Evolutionary conservation across 1,140 invertebrate genomes (phyloP), one percentile per base, ranked within the genome.

Genomic region (Zaprionus kolodkinae): DNA sequence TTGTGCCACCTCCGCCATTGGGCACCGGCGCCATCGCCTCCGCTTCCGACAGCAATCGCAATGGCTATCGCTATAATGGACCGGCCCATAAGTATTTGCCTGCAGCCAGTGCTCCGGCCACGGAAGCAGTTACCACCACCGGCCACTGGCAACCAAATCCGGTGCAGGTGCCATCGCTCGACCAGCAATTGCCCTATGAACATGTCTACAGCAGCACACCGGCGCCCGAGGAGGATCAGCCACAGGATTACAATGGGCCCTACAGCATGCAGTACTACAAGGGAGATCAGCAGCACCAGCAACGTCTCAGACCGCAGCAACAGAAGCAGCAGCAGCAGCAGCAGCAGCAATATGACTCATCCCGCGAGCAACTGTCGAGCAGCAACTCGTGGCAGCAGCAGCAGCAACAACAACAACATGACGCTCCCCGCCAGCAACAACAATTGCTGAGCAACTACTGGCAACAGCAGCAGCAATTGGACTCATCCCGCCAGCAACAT

Each of bases 11-110:
- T 13, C 52, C 69, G n/a, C 15, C 45, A 10, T 2, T 65, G 56
- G 10, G 12, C 55, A 36, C 1, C 40, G 17, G 4, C 10, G 15
- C 1, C 38, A 13, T n/a, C n/a, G 10, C 54, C 25, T 36, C 52
- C 35, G 35, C 15, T 11, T 27, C 27, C 25, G 33, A 4, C n/a
- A 40, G 45, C 13, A 79, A 87, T 64, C 9, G 54, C 5, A 64
- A 78, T 48, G 84, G 85, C 25, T 88, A 88, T 59, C 85, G 84
- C 3, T 88, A 88, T 6, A 89, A 88, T 54, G 84, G 85, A 9
- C 84, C 84, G 0, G 80, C 84, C 1, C 84, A 88, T 48, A 88
- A 88, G 7, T 88, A 88, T 50, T 43, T 88, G 66, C 84, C 84
- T 0, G 74, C 68, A 0, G 77, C 87, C 25, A 74, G 62, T 27